Base-by-base conservation (phyloP, 2,113 vertebrate genomes). In the Lamprologus callipterus region DNA sequence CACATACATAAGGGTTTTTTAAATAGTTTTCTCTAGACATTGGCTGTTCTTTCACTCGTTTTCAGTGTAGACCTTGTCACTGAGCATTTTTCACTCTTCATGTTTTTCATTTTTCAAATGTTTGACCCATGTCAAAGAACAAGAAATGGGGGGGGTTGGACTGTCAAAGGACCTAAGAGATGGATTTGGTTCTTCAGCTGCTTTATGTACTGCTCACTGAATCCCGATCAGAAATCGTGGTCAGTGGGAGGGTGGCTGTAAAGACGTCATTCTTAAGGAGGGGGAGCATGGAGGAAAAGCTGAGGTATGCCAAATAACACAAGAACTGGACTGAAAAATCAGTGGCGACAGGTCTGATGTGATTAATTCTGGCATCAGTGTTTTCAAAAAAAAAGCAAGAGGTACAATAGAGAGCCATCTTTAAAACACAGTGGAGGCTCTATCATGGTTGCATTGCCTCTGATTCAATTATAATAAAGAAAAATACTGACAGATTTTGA, bases 61-160 rank as follows among this genome's bases (percentile, higher is more conserved):
- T 42, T 70, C 12, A 23, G 35, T 70, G 12, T 23, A 70, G 35
- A 21, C n/a, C 5, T 68, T 40, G 11, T 23, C 37, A 37, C 63
- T 40, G 63, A 68, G 11, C 5, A 68, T 33, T 68, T 40, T 60
- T 60, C 5, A 60, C 28, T 60, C 0, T 9, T 9, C 5, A 6
- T 31, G 3, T 0, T 28, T 57, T 28, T 58, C 3, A 10, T 31
- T 60, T 60, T 60, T 60, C 57, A 60, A 33, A 33, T 63, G 28
- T 19, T 19, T 7, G 16, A 63, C 58, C 58, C 5, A 33, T 33
- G 28, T 33, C 2, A 33, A 31, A 31, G 13, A 28, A 28, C 23
- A 58, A 57, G 8, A 57, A 57, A 1, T 28, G 2, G 26, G 23
- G 12, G 2, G 1, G 3, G 42, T 3, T 1, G 1, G 1, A 7